Evolutionary conservation across 53 echinoderm and acorn worm species (phyloP), one percentile per base, ranked within the genome.

Genomic region (Holothuria scabra): DNA sequence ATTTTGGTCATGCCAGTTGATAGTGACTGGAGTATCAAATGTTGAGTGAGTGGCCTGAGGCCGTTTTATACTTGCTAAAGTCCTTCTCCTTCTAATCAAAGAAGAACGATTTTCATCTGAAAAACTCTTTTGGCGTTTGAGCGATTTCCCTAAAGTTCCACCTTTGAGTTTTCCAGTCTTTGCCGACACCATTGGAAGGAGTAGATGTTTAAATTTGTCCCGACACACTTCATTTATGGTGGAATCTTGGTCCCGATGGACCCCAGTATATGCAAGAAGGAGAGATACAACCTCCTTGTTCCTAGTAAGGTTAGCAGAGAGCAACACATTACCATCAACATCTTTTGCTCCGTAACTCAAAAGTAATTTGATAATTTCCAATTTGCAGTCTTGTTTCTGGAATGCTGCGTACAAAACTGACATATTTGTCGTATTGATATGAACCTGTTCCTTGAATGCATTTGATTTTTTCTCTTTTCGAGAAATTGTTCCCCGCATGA

Each of bases 1-100:
- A 82, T 97, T 94, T 24, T 94, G 92, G 55, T 97, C 97, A 89
- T 97, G 97, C 97, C 97, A 97, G 75, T 94, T 92, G 52, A 97
- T 89, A 2, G 94, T 90, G 2, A 97, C 92, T 3, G 97, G 89
- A 14, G 92, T 92, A 83, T 93, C 96, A 85, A 93, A 90, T 30
- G 93, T 76, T 52, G 89, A 91, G 35, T 83, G 88, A 37, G 85
- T 93, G 61, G 88, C 93, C 3, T 76, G 48, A 14, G 91, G 78
- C 67, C 96, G 91, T 61, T 91, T 93, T 52, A 91, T 83, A 32
- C 93, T 91, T 20, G 86, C 93, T 37, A 91, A 74, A 4, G 96
- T 96, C 83, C 86, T 93, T 55, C 93, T 89, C 12, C 93, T 91
- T 82, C 89, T 85, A n/a, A 86, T 58, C 7, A 84, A 67, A 21